Evolutionary conservation across 1,140 invertebrate species (phyloP), one percentile per base, ranked within the genome.

Genomic region (Euwallacea fornicatus): DNA sequence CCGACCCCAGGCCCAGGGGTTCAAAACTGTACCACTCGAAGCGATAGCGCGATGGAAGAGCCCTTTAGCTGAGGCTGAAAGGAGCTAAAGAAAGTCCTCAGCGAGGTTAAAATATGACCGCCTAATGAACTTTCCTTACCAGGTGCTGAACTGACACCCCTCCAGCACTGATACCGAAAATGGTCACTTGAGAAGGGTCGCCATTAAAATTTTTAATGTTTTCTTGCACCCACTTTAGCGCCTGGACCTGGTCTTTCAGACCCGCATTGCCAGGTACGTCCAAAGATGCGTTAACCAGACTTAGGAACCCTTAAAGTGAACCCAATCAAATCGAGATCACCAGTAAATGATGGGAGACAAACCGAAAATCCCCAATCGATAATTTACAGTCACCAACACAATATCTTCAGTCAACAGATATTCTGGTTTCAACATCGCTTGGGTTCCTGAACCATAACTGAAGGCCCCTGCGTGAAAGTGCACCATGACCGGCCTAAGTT

Each of bases 381-480:
- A 85, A 64, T 83, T 84, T 7, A 85, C 78, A 0, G 82, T 80
- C 11, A 85, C 83, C 4, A 84, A 73, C 13, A 85, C 79, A 2
- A 84, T 77, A 73, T 85, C 83, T 75, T 84, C 83, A 54, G 88
- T 85, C 33, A 91, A 71, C 2, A 91, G 74, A 77, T 84, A 89
- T 76, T 91, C 83, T 73, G 89, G 84, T 42, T 87, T 83, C 68
- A 82, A 85, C 0, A 85, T 54, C 15, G 80, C 76, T 21, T 83
- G 78, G 43, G 87, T 79, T 11, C 87, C 85, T 7, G 85, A 84
- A 13, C 88, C 88, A 2, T 74, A 72, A n/a, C 83, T 81, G 74
- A 86, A 91, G 2, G 79, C 85, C 65, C 89, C 89, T 9, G 86
- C 87, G 72, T 90, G 87, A 13, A 91, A 83, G 76, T 82, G 90